phyloP scores from a whole-genome alignment of 1,140 invertebrate species.

The Zelostemma sp. region DNA sequence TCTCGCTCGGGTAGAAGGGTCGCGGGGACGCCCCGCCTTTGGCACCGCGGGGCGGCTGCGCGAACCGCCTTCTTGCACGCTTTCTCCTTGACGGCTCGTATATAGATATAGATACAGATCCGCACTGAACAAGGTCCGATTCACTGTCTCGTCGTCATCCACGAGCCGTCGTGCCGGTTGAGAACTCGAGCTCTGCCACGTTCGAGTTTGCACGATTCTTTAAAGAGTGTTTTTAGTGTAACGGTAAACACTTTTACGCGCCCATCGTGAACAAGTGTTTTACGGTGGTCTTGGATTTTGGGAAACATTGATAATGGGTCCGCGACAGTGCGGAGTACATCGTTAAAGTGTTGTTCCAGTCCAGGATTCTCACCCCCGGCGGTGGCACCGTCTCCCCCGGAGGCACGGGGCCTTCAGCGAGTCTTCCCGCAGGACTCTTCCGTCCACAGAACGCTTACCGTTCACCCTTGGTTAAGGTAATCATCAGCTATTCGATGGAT shows the following conservation, averaged over 20 bases:
- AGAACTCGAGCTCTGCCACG: no score
- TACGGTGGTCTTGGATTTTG: no score
- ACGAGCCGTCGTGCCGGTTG: no score
- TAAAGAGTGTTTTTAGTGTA: no score
- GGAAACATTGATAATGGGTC: no score
- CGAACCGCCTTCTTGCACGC: constrained; percentile 55
- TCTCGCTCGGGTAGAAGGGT: constrained; percentile 1
- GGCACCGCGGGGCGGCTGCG: constrained; percentile 42
- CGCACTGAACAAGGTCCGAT: constrained; percentile 32
- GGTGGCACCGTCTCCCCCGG: constrained; percentile 65
- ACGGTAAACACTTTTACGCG: no score
- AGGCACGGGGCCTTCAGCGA: constrained; percentile 66
- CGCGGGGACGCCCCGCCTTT: constrained; percentile 44
- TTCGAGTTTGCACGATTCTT: no score
- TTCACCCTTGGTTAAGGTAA: constrained; percentile 68
- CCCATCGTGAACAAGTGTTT: no score
- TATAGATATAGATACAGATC: constrained; percentile 44
- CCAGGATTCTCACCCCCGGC: constrained; percentile 70
- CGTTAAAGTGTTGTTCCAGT: constrained; percentile 69
- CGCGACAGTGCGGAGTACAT: constrained; percentile 59
- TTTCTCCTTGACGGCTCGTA: constrained; percentile 36
- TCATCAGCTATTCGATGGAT: no score
- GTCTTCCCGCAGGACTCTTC: constrained; percentile 62
- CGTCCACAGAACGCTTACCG: constrained; percentile 60
- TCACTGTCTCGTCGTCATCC: no score